Evolutionary conservation across 2,888 invertebrate genomes (phyloP).

Genomic region (Scrobipalpa atriplicella): DNA sequence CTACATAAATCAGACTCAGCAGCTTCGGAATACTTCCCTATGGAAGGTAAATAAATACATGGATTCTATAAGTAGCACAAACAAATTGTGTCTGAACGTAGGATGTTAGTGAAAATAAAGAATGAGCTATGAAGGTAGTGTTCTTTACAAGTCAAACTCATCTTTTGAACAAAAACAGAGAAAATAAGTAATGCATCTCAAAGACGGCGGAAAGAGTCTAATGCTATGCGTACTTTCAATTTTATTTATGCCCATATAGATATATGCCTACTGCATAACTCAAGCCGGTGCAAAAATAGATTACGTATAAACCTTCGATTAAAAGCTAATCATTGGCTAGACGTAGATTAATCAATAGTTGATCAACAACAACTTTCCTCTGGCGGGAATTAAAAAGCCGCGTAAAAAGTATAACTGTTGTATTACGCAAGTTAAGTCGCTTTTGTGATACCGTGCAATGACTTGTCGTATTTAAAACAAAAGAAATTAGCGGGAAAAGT

Average conservation of each 20-base stretch:
- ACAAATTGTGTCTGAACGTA: too few relatives aligned
- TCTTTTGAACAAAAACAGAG: too few relatives aligned
- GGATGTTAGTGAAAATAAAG: too few relatives aligned
- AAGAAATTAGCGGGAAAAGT: neutral
- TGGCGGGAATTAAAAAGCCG: constrained; percentile 13
- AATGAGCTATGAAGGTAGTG: too few relatives aligned
- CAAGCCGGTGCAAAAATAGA: neutral
- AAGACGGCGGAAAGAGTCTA: too few relatives aligned
- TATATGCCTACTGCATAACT: neutral
- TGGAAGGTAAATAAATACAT: neutral
- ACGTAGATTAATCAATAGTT: constrained; percentile 17
- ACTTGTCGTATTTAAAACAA: constrained; percentile 24
- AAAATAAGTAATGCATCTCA: too few relatives aligned
- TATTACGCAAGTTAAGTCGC: constrained; percentile 32
- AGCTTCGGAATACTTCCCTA: neutral
- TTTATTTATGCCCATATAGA: neutral
- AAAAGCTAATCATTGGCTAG: constrained; percentile 8
- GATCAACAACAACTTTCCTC: constrained; percentile 26
- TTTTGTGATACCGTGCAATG: constrained; percentile 31
- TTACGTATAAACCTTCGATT: constrained; percentile 7
- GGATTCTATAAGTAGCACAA: too few relatives aligned
- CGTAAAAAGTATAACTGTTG: constrained; percentile 28
- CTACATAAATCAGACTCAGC: neutral
- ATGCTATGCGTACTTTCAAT: too few relatives aligned
- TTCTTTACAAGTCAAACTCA: too few relatives aligned